Percentiles rank a stretch among this genome's conserved stretches.
Evolutionary conservation across 2,113 vertebrate genomes (phyloP).

Genomic region (Saccopteryx bilineata): DNA sequence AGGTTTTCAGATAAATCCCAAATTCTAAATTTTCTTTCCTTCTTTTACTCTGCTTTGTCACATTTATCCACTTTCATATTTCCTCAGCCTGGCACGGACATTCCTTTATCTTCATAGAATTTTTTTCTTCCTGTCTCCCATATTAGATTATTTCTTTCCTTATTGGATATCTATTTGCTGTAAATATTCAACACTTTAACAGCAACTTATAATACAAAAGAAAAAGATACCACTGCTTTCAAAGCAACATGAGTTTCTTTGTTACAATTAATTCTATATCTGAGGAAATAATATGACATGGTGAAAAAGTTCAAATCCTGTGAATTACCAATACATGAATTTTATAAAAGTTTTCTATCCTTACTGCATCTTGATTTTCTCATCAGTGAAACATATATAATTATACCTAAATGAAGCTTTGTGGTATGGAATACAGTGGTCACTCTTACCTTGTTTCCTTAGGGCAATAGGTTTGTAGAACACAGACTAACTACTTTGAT

Average conservation of each 20-base stretch:
- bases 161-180: neutral
- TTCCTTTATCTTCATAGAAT: neutral
- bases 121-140: neutral
- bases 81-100: neutral
- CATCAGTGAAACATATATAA: constrained; percentile 6
- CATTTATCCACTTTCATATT: neutral
- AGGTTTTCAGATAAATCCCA: neutral
- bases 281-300: neutral
- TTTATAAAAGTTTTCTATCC: neutral
- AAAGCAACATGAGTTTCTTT: constrained; percentile 19
- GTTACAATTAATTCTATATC: neutral
- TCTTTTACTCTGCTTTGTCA: neutral
- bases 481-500: neutral
- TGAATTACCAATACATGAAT: neutral
- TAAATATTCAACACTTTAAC: neutral
- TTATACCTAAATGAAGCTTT: neutral
- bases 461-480: neutral
- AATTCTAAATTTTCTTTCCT: neutral
- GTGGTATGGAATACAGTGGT: neutral
- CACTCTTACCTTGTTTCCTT: neutral
- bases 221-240: neutral
- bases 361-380: constrained; percentile 12
- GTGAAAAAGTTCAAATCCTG: neutral
- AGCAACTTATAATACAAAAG: constrained; percentile 1
- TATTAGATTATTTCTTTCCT: neutral